phyloP scores from a whole-genome alignment of 2,113 vertebrate genomes.

The Myotis brandtii region DNA sequence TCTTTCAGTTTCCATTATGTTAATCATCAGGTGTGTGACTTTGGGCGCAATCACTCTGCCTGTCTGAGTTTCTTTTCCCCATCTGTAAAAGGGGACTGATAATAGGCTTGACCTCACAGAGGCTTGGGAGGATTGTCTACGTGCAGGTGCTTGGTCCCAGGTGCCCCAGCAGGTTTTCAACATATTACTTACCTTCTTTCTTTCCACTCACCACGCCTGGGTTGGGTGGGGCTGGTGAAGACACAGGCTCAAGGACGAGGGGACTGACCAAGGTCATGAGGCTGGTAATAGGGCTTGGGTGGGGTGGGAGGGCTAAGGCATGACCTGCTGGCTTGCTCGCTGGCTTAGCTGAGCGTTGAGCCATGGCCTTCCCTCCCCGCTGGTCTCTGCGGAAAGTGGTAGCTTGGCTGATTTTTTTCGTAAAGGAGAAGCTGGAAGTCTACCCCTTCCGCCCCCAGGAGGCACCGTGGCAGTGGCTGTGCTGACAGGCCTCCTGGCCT shows the following conservation, averaged over 20 bases:
- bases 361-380: constrained; percentile 4
- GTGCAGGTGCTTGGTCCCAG: not conserved
- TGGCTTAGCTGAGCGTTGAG: constrained; percentile 65
- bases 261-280: constrained; percentile 57
- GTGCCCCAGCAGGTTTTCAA: not conserved
- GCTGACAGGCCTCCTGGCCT: constrained; percentile 77
- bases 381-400: constrained; percentile 59
- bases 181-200: not conserved
- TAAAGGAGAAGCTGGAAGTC: constrained; percentile 58
- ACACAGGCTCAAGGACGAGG: not conserved
- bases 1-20: not conserved
- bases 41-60: not conserved
- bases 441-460: constrained; percentile 61
- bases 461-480: constrained; percentile 51
- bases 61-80: constrained; percentile 27
- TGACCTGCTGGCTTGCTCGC: constrained; percentile 44
- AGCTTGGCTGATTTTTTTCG: constrained; percentile 55
- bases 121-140: not conserved
- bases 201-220: not conserved
- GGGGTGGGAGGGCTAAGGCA: not conserved
- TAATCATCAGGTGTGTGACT: not conserved
- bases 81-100: constrained; percentile 57
- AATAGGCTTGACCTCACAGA: not conserved
- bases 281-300: not conserved
- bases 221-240: not conserved